These are phyloP conservation scores for Trachelus iudaicus DNA, from an alignment of 2,888 invertebrate species.

Conservation along the genomic window DNA sequence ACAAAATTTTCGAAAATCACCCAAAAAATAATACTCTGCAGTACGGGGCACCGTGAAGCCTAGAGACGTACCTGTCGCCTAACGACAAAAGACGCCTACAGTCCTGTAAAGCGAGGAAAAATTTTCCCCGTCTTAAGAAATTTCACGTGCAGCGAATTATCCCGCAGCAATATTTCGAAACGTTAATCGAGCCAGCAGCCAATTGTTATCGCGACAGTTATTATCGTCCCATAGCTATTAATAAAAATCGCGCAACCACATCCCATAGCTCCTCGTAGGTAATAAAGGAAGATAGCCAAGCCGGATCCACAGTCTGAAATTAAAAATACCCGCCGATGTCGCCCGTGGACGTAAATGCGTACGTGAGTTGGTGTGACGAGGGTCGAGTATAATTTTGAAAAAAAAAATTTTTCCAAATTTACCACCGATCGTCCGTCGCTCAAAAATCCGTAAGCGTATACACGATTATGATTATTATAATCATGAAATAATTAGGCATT, in stretches of 20 bases:
- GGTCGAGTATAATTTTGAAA: not conserved
- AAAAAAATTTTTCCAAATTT: not conserved
- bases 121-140: not conserved
- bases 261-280: too few species aligned
- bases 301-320: too few species aligned
- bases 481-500: conserved; percentile 45
- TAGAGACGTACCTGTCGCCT: not conserved
- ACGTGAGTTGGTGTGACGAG: not conserved
- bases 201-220: not conserved
- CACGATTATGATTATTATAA: not conserved
- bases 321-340: too few species aligned
- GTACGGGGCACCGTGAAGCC: not conserved
- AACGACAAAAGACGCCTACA: not conserved
- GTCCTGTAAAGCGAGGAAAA: not conserved
- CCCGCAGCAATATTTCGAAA: not conserved
- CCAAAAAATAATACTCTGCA: not conserved
- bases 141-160: not conserved
- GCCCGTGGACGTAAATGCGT: not conserved
- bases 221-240: not conserved
- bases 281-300: too few species aligned
- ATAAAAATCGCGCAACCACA: not conserved
- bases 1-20: not conserved
- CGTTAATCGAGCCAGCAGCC: not conserved
- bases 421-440: not conserved
- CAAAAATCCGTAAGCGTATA: not conserved